phyloP scores from a whole-genome alignment of 2,113 vertebrate species.

The Mungos mungo region DNA sequence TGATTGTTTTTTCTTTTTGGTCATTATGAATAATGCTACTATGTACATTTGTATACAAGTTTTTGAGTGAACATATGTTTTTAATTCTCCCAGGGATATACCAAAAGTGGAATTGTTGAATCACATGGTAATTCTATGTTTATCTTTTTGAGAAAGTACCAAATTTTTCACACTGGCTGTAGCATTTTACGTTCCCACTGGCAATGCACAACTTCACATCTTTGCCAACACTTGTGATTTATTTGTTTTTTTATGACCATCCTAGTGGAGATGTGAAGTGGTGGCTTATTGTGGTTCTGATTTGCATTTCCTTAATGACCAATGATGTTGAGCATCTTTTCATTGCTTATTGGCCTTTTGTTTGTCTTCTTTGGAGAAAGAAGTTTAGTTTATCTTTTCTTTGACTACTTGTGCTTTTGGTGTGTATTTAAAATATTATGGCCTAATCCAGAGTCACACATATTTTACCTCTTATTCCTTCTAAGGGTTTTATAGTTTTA shows the following conservation, averaged over 20 bases:
- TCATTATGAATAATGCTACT: background rate
- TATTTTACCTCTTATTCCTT: background rate
- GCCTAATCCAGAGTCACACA: background rate
- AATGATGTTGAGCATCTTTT: background rate
- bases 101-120: background rate
- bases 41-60: background rate
- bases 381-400: background rate
- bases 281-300: background rate
- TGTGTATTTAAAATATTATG: background rate
- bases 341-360: background rate
- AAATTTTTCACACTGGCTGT: background rate
- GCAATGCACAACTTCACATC: background rate
- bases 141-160: constrained; percentile 1
- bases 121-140: background rate
- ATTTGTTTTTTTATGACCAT: background rate
- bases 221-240: background rate
- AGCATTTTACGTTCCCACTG: background rate
- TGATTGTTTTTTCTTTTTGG: background rate
- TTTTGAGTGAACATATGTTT: background rate
- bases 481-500: background rate
- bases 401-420: background rate
- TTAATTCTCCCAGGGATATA: background rate
- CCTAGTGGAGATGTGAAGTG: background rate
- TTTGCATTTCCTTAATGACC: background rate
- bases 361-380: background rate